Conservation (phyloP, 2,888 invertebrate species). For the Rhodophaea formosa region DNA sequence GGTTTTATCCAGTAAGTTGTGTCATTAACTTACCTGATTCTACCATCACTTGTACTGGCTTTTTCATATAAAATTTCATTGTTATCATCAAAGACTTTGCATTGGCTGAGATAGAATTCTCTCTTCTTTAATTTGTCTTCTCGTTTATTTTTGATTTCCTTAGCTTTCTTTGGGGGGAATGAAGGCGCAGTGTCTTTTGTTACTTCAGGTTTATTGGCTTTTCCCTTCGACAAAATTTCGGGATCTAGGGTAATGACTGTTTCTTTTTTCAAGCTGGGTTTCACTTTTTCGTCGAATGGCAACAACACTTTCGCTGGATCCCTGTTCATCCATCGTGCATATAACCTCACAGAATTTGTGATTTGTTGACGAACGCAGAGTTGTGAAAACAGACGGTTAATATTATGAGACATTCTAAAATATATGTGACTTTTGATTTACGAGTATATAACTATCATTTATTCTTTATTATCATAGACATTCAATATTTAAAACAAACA, state of each 20-base stretch:
- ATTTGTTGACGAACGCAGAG: conserved; percentile 33
- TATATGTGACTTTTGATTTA: too few relatives aligned
- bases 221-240: conserved; percentile 36
- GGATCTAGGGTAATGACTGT: conserved; percentile 61
- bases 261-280: conserved; percentile 59
- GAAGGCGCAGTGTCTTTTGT: neutral
- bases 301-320: conserved; percentile 74
- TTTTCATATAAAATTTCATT: conserved; percentile 82
- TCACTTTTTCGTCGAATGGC: conserved; percentile 60
- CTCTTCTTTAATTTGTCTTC: conserved; percentile 52
- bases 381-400: conserved; percentile 36
- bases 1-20: too few relatives aligned
- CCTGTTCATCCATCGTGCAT: conserved; percentile 77
- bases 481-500: too few relatives aligned
- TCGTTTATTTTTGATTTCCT: conserved; percentile 52
- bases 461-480: too few relatives aligned
- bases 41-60: conserved; percentile 82
- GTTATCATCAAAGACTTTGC: conserved; percentile 76
- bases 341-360: conserved; percentile 46
- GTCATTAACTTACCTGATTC: conserved; percentile 65
- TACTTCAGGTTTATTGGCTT: conserved; percentile 24
- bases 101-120: conserved; percentile 56
- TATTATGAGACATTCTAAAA: conserved; percentile 38
- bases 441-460: too few relatives aligned
- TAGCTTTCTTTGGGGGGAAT: conserved; percentile 37